phyloP scores from a whole-genome alignment of 1,140 invertebrate genomes.

The Zaprionus kolodkinae region DNA sequence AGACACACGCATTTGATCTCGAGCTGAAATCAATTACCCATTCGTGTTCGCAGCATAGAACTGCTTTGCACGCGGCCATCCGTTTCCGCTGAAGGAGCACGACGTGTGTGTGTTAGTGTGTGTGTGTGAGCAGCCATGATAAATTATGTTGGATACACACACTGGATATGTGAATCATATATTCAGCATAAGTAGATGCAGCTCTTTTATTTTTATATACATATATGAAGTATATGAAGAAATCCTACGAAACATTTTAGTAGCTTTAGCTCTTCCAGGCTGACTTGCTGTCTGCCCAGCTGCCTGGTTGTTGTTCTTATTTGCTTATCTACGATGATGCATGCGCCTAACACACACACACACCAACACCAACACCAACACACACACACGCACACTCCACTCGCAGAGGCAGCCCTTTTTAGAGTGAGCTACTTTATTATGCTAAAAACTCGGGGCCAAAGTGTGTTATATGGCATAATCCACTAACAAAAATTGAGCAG shows the following conservation, averaged over 20 bases:
- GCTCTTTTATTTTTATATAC: constrained; percentile 41
- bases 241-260: constrained; percentile 54
- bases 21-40: constrained; percentile 44
- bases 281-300: neutral
- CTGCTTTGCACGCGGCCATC: neutral
- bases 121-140: constrained; percentile 32
- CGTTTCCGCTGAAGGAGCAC: neutral
- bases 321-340: constrained; percentile 68
- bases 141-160: constrained; percentile 55
- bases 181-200: constrained; percentile 48
- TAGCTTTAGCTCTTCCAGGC: constrained; percentile 9
- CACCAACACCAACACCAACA: neutral
- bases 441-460: constrained; percentile 77
- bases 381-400: neutral
- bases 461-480: constrained; percentile 82
- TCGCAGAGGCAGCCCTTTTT: constrained; percentile 53
- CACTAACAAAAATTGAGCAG: constrained; percentile 81
- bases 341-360: constrained; percentile 28
- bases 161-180: constrained; percentile 45
- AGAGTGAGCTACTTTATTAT: constrained; percentile 75
- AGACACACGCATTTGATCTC: constrained; percentile 17
- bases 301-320: constrained; percentile 13
- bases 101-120: neutral
- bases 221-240: constrained; percentile 6
- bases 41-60: neutral